Evolutionary conservation across 2,888 invertebrate species (phyloP), one percentile per base, ranked within the genome.

Genomic region (Mythimna lalbum): DNA sequence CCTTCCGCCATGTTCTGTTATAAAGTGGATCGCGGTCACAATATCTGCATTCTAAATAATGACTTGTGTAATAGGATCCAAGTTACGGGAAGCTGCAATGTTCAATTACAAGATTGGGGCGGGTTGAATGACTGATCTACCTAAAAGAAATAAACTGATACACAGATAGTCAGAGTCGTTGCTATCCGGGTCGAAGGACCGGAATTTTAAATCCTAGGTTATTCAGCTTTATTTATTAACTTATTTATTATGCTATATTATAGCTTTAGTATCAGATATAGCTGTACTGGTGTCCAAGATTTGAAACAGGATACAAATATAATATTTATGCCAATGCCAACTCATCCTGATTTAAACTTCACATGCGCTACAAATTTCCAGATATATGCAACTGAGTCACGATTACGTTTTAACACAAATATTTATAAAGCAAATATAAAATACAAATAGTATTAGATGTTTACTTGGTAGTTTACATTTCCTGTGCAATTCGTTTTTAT

Each of bases 401-500:
- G 49, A 60, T 63, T 62, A 73, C 14, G 39, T 50, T 21, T 31
- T 33, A 10, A 63, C 17, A 52, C 49, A 52, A 56, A 64, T 57
- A 69, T 63, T 56, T 61, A 52, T 57, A 23, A 21, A 50, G 10
- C 17, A 59, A 62, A 49, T 68, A 50, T 47, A 63, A 60, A 69
- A 59, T n/a, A 12, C 33, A 52, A 74, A 74, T 23, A 62, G 36
- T 53, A 23, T 50, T n/a, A 39, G 14, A 27, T 56, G 56, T 66
- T 57, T 65, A 43, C 49, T 66, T 49, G 4, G 4, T 53, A 69
- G 43, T 47, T 23, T 43, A 50, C 36, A 39, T 65, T 76, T 76
- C 50, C 53, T 55, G 53, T 53, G 21, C 49, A 62, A 62, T 74
- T 36, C 53, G 36, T 52, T 60, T 80, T 63, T 31, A 80, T 65